Evolutionary conservation across 2,888 invertebrate genomes (phyloP).

Genomic region (Euplagia quadripunctaria): DNA sequence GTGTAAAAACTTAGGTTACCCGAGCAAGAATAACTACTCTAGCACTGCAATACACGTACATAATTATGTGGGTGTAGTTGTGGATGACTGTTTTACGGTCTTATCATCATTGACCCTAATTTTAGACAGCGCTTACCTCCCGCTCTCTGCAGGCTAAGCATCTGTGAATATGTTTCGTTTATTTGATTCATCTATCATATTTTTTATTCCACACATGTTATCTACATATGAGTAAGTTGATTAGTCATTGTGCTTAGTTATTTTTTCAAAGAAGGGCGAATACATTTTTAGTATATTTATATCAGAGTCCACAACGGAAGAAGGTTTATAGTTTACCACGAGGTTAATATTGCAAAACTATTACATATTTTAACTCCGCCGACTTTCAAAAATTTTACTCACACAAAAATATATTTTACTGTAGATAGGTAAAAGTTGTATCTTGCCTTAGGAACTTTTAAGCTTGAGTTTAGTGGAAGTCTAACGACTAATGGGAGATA

Average conservation of each 20-base stretch:
- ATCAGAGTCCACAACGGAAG: background rate
- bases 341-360: background rate
- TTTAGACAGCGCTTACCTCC: conserved; percentile 65
- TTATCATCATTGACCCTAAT: conserved; percentile 83
- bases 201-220: conserved; percentile 25
- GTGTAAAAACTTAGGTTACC: background rate
- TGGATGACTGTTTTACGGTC: conserved; percentile 70
- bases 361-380: background rate
- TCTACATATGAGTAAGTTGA: conserved; percentile 13
- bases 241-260: conserved; percentile 7
- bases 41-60: background rate
- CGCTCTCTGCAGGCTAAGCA: conserved; percentile 45
- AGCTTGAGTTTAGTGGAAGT: too few species aligned
- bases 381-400: too few species aligned
- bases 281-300: background rate
- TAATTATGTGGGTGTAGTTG: conserved; percentile 38
- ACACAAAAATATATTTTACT: too few species aligned
- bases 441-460: too few species aligned
- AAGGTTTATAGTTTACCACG: background rate
- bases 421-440: too few species aligned
- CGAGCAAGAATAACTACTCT: background rate
- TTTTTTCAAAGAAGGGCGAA: background rate
- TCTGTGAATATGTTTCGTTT: conserved; percentile 39
- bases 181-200: conserved; percentile 27
- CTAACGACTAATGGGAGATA: too few species aligned